Evolutionary conservation across 2,888 invertebrate species (phyloP).

Genomic region (Cosmorhoe ocellata): DNA sequence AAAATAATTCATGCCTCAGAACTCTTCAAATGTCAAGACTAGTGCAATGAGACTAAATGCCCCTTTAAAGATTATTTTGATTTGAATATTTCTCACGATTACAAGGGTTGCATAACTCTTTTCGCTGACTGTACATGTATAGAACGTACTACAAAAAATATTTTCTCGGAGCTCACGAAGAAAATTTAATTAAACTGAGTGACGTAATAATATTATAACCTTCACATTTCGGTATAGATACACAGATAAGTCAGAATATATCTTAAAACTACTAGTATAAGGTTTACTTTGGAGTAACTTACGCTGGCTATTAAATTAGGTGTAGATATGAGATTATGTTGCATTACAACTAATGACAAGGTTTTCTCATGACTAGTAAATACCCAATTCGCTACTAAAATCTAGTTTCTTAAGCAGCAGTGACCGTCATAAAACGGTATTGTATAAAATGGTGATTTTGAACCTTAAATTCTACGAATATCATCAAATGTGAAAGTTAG

Average conservation of each 20-base stretch:
- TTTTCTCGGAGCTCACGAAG: conserved; percentile 51
- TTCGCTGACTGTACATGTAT: neutral
- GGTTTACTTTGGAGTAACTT: conserved; percentile 1
- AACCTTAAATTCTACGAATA: no score
- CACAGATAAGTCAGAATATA: neutral
- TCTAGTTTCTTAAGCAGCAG: no score
- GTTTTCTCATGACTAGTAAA: conserved; percentile 21
- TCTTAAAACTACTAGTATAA: neutral
- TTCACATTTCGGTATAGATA: conserved; percentile 19
- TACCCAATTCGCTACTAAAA: neutral
- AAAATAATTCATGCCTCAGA: no score
- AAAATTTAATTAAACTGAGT: conserved; percentile 46
- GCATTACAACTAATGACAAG: conserved; percentile 17
- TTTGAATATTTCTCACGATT: no score
- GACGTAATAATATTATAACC: conserved; percentile 16
- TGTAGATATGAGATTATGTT: conserved; percentile 1
- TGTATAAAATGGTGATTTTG: no score
- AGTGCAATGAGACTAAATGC: no score
- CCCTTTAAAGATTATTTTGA: no score
- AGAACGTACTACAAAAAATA: conserved; percentile 10
- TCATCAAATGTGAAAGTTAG: no score
- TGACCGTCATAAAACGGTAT: no score
- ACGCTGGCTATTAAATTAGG: neutral
- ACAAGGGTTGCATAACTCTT: neutral
- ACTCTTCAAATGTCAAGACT: no score